Evolutionary conservation across 37 sponge, comb jelly and placozoan species (phyloP), one percentile per base, ranked within the genome.

Genomic region (Theonella swinhoei): DNA sequence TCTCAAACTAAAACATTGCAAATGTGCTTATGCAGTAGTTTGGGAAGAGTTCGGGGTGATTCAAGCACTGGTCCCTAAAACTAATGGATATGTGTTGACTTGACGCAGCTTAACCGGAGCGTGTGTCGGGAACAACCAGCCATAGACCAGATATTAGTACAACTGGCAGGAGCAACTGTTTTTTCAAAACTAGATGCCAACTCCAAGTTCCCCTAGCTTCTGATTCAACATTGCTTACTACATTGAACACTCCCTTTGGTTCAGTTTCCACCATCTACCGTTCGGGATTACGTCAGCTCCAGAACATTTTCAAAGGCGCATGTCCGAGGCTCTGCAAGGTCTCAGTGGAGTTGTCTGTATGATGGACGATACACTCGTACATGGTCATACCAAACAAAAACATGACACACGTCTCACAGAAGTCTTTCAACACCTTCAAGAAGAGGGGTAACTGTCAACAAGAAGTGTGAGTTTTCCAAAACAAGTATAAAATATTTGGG

Each of bases 171-270:
- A 40, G 74, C 75, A 9, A 81, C 70, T 37, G 9, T 80, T 20
- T 80, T 87, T 58, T 74, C 87, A 4, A 87, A 87, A 41, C 54
- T 87, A 2, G 81, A 87, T 72, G 75, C 81, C 75, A 80, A 81
- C 34, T 81, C 81, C 88, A 88, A 24, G 68, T 82, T 37, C 82
- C 76, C 4, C 72, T 88, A 4, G 28, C 88, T 1, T 32, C 71
- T 19, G 70, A 77, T 62, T 76, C 83, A 3, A 28, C 78, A 11
- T 39, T 40, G 40, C 75, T 89, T 32, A 89, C 89, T n/a, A 83
- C 84, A 20, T 89, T 89, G 43, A 89, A 77, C 29, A 88, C 88
- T 1, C 81, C 81, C 23, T 81, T 88, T 26, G 88, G 88, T 8
- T 58, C 38, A 43, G 74, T 36, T 88, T 82, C 66, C 36, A 69